Conservation (phyloP, 2,888 invertebrate genomes). For the Mythimna albipuncta region DNA sequence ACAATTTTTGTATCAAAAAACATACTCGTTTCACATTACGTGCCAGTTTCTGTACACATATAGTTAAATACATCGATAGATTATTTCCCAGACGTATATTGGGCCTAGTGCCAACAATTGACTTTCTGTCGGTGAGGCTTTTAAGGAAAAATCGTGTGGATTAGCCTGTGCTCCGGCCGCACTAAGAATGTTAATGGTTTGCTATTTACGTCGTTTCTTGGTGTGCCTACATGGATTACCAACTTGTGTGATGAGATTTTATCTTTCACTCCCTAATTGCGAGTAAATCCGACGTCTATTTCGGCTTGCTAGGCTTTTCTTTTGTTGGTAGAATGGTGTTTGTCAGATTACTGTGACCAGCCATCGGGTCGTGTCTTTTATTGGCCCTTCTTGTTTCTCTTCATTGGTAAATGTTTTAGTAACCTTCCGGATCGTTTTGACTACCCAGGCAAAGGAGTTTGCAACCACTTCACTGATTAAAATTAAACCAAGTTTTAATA, state of each 20-base stretch:
- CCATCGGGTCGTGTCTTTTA: neutral
- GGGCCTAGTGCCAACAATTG: constrained; percentile 69
- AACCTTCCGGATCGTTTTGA: neutral
- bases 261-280: constrained; percentile 52
- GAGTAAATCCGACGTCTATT: constrained; percentile 34
- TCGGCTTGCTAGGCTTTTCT: constrained; percentile 27
- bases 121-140: constrained; percentile 73
- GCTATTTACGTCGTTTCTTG: constrained; percentile 65
- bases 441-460: neutral
- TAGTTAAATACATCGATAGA: constrained; percentile 35
- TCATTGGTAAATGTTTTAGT: neutral
- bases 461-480: constrained; percentile 17
- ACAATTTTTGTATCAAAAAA: neutral
- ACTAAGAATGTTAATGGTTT: constrained; percentile 73
- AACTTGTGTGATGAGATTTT: constrained; percentile 54
- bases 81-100: constrained; percentile 57
- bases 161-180: constrained; percentile 69
- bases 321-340: constrained; percentile 18
- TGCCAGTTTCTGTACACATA: constrained; percentile 4
- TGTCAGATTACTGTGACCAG: constrained; percentile 9
- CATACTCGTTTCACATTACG: constrained; percentile 3
- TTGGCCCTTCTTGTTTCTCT: neutral
- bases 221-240: constrained; percentile 59
- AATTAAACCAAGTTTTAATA: constrained; percentile 20
- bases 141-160: constrained; percentile 77